Percentiles rank a stretch among this genome's conserved stretches.
Conservation (phyloP, 2,888 invertebrate genomes). For the Camponotus fellah region DNA sequence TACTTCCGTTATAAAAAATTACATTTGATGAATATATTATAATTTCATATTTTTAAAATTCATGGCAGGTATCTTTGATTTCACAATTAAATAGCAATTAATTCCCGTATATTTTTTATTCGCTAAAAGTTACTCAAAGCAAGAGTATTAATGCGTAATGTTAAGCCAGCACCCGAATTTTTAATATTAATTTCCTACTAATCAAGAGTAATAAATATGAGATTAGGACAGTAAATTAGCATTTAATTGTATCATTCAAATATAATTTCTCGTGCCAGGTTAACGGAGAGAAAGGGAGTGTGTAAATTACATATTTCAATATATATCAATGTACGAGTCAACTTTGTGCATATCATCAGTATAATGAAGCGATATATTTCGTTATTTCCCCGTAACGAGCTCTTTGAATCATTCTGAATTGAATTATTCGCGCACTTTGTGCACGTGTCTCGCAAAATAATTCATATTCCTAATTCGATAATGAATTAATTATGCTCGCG, state of each 20-base stretch:
- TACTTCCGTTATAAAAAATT: too few species aligned
- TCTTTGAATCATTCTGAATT: background rate
- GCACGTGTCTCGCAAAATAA: conserved; percentile 18
- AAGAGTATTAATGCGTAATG: background rate
- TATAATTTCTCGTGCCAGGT: background rate
- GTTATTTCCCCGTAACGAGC: conserved; percentile 15
- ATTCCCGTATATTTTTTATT: background rate
- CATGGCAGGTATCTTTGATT: background rate
- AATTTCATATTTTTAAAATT: background rate
- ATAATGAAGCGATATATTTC: conserved; percentile 5
- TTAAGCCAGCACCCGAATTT: background rate
- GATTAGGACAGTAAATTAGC: background rate
- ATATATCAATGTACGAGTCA: background rate
- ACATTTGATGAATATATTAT: too few species aligned
- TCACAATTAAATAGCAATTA: background rate
- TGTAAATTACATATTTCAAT: background rate
- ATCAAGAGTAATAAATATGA: background rate
- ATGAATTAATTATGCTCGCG: conserved; percentile 11
- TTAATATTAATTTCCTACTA: background rate
- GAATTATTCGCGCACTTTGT: conserved; percentile 8
- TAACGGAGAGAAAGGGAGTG: background rate
- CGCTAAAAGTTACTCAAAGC: background rate
- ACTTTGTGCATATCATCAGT: background rate
- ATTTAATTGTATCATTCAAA: background rate
- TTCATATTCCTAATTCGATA: conserved; percentile 20